Conservation (phyloP, 2,797 vertebrate species). For the Liasis olivaceus region DNA sequence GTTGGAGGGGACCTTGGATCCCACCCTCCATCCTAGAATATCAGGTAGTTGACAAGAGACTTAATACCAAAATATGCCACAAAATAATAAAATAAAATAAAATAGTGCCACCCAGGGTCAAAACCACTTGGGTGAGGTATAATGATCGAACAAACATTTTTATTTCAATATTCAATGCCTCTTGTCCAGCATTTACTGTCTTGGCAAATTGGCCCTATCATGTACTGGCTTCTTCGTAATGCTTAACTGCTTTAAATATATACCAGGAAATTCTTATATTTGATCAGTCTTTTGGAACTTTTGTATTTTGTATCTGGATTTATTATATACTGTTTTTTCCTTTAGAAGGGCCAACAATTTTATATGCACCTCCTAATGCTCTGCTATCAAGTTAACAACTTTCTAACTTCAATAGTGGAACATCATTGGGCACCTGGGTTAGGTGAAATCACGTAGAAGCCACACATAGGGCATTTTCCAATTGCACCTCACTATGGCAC, state of each 20-base stretch:
- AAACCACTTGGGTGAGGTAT: rapidly evolving
- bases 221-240: background rate
- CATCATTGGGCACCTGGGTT: background rate
- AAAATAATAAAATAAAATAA: background rate
- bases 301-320: background rate
- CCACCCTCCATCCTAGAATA: background rate
- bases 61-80: background rate
- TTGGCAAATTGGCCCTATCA: slow-evolving; percentile 10
- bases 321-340: background rate
- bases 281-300: background rate
- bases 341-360: background rate
- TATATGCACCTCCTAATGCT: background rate
- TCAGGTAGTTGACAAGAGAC: background rate
- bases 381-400: background rate
- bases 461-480: background rate
- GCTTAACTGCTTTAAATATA: background rate
- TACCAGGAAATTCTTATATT: background rate
- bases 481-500: background rate
- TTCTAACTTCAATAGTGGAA: background rate
- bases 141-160: background rate
- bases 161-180: background rate
- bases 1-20: background rate
- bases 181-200: slow-evolving; percentile 11
- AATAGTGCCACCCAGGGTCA: background rate
- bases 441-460: background rate